phyloP scores from a whole-genome alignment of 2,888 invertebrate species.

The Heteropelma amictum region DNA sequence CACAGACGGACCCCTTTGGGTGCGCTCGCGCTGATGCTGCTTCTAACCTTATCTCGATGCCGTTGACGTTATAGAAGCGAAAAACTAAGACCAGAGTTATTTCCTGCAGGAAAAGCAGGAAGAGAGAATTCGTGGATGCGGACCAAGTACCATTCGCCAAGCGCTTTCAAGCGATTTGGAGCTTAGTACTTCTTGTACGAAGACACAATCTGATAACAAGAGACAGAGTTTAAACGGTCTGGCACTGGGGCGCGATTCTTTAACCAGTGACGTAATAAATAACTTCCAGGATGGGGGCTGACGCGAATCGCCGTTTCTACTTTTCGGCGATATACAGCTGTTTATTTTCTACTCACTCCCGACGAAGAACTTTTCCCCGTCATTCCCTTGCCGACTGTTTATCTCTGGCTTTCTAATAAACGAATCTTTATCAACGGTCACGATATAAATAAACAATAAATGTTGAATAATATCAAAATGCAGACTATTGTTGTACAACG shows the following conservation, averaged over 20 bases:
- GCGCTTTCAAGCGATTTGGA: conserved; percentile 61
- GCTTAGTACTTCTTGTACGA: conserved; percentile 56
- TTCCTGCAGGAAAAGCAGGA: not conserved
- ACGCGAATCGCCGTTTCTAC: conserved; percentile 43
- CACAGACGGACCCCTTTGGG: conserved; percentile 12
- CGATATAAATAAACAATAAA: not conserved
- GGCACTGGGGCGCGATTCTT: conserved; percentile 43
- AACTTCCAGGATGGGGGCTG: conserved; percentile 37
- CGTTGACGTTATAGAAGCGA: conserved; percentile 51
- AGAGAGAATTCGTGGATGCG: conserved; percentile 24
- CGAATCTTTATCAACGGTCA: no score
- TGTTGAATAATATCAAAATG: not conserved
- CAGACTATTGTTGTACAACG: no score
- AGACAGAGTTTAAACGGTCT: conserved; percentile 63
- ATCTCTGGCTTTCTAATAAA: no score
- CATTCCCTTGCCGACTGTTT: conserved; percentile 26
- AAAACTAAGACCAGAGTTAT: conserved; percentile 47
- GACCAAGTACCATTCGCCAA: conserved; percentile 14
- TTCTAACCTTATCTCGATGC: conserved; percentile 48
- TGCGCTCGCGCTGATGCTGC: conserved; percentile 26
- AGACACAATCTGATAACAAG: conserved; percentile 65
- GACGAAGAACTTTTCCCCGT: conserved; percentile 33
- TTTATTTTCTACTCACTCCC: not conserved
- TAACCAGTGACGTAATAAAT: conserved; percentile 48
- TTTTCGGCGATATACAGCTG: no score